A percentile compares a stretch with the other conserved stretches of the same genome.
Conservation (phyloP, 2,888 invertebrate genomes). For the Erannis defoliaria region DNA sequence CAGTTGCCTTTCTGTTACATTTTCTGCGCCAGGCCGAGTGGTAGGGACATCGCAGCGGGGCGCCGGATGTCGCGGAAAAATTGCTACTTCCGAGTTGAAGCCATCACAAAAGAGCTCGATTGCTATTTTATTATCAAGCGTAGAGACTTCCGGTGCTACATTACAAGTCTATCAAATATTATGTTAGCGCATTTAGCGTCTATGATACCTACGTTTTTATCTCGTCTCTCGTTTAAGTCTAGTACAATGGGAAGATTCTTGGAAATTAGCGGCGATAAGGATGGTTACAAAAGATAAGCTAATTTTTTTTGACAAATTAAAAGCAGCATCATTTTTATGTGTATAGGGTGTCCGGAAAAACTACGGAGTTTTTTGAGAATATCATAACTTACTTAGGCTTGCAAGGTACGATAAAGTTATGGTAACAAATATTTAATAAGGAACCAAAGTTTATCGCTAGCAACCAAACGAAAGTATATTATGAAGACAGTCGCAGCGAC, state of each 20-base stretch:
- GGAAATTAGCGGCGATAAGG: conserved; percentile 15
- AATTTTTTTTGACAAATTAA: conserved; percentile 13
- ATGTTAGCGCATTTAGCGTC: conserved; percentile 57
- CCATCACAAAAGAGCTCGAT: conserved; percentile 71
- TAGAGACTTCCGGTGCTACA: conserved; percentile 63
- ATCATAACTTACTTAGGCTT: too few relatives aligned
- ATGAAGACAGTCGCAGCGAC: too few relatives aligned
- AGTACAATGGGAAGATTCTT: conserved; percentile 21
- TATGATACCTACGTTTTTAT: conserved; percentile 44
- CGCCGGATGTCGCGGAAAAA: conserved; percentile 80
- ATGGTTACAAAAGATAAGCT: conserved; percentile 2
- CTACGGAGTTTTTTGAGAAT: background rate
- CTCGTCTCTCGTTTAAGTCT: conserved; percentile 33
- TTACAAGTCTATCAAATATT: conserved; percentile 51
- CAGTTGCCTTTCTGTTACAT: conserved; percentile 32
- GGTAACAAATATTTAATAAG: too few relatives aligned
- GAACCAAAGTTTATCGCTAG: too few relatives aligned
- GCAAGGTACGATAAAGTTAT: too few relatives aligned
- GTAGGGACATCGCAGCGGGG: conserved; percentile 72
- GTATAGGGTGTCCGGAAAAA: background rate
- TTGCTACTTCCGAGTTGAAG: conserved; percentile 78
- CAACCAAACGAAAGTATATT: too few relatives aligned
- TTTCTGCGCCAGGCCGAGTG: conserved; percentile 50
- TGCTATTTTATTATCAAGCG: conserved; percentile 75
- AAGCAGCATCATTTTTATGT: conserved; percentile 2